phyloP scores from a whole-genome alignment of 1,140 invertebrate genomes.

The Ceratosolen fusciceps region DNA sequence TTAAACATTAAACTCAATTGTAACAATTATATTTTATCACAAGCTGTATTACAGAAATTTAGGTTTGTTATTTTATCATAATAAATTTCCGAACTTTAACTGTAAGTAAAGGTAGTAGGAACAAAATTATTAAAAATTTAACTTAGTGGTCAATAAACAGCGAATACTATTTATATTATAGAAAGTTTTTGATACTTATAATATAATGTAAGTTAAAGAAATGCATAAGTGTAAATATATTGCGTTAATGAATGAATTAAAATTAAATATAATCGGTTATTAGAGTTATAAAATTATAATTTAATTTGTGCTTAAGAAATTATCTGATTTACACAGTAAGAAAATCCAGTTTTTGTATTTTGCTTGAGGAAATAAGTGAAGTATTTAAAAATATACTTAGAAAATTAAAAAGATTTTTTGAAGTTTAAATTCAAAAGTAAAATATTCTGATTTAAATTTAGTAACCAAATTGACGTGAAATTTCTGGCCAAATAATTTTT shows the following conservation, averaged over 20 bases:
- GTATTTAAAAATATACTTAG: too few relatives aligned
- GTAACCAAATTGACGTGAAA: too few relatives aligned
- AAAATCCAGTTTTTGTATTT: too few relatives aligned
- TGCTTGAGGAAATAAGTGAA: too few relatives aligned
- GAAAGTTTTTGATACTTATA: neutral
- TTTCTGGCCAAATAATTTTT: too few relatives aligned
- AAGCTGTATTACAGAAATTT: neutral
- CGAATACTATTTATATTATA: neutral
- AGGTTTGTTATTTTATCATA: neutral
- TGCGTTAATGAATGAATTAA: neutral
- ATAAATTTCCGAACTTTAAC: neutral
- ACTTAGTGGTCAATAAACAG: neutral
- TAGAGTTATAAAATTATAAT: neutral
- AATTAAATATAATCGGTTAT: neutral
- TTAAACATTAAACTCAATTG: constrained; percentile 6
- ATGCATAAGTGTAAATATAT: constrained; percentile 6
- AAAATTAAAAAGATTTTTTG: too few relatives aligned
- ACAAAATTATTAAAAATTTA: too few relatives aligned
- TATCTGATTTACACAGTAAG: too few relatives aligned
- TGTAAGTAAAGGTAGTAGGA: neutral
- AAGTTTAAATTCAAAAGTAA: too few relatives aligned
- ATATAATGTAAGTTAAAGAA: neutral
- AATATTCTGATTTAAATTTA: too few relatives aligned
- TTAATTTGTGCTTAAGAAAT: neutral
- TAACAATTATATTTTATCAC: constrained; percentile 15